Base-by-base conservation (phyloP, 2,888 invertebrate species). In the Trichopoda pennipes region DNA sequence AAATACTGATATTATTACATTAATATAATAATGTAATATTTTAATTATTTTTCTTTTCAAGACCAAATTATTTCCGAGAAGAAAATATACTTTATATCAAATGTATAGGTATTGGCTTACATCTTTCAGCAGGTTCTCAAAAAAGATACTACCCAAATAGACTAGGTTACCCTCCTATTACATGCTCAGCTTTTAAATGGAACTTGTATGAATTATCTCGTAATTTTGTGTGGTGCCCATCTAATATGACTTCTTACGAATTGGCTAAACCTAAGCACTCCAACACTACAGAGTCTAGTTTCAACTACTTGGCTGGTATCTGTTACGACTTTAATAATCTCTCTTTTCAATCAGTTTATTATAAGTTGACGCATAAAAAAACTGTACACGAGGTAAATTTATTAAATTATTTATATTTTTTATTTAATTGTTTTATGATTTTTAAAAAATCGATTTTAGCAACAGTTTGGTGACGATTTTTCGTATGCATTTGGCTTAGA, bases 141-240 rank as follows among this genome's bases (percentile, higher is more conserved):
- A 38, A 38, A 12, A 38, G 10, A 10, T 2, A 38, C 12, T 38
- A 38, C 38, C 0, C 1, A 12, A 10, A 38, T 12, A n/a, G n/a
- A n/a, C n/a, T n/a, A n/a, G 38, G 38, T 38, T 12, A 28, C 28
- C 6, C 28, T 28, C 1, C 1, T 28, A 6, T 38, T 12, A 3
- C 1, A 12, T 79, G 79, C 17, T 23, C 72, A 32, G 1, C n/a
- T 4, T 3, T 28, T 14, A 47, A 55, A 1, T 73, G 68, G 73
- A 42, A 55, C 0, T 55, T 73, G 7, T 61, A 68, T 44, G 73
- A 79, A 68, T 19, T 68, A 12, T 2, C 7, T 1, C 6, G 1
- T 7, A 47, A 47, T 19, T 68, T 73, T 12, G 2, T 14, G 4
- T 79, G 79, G 79, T 79, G 79, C 47, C 66, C 60, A 23, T 19